Evolutionary conservation across 2,113 vertebrate species (phyloP).

Genomic region (Sorex araneus): DNA sequence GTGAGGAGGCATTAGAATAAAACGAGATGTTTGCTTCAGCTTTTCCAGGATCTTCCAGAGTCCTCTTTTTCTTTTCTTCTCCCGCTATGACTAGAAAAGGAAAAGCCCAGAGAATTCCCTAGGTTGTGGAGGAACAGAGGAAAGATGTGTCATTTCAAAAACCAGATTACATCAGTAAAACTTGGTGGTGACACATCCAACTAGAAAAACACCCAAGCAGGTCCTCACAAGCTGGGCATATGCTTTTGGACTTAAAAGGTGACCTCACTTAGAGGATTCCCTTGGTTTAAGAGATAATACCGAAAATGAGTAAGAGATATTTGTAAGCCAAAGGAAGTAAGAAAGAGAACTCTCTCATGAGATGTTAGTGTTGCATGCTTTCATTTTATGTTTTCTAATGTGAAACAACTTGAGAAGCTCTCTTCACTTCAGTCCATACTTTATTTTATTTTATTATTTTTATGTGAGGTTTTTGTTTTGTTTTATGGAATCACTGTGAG

Average conservation of each 20-base stretch:
- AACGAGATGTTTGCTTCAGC: neutral
- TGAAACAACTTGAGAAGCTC: neutral
- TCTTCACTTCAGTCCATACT: neutral
- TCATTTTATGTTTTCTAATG: neutral
- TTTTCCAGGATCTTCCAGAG: neutral
- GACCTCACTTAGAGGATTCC: constrained; percentile 6
- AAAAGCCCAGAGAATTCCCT: constrained; percentile 17
- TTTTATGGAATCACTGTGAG: too few species aligned
- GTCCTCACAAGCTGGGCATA: constrained; percentile 5
- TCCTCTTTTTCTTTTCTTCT: neutral
- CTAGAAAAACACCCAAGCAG: constrained; percentile 43
- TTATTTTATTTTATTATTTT: too few species aligned
- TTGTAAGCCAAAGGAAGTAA: neutral
- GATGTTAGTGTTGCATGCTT: neutral
- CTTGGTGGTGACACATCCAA: constrained; percentile 33
- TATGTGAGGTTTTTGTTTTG: too few species aligned
- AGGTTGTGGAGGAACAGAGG: neutral
- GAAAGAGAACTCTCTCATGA: neutral
- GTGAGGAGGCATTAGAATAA: neutral
- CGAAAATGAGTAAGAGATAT: constrained; percentile 2
- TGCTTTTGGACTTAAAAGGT: neutral
- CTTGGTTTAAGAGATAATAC: neutral
- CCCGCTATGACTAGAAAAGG: neutral
- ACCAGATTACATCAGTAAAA: neutral
- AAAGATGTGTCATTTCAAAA: constrained; percentile 66